Percentiles rank a stretch among this genome's conserved stretches.
Evolutionary conservation across 2,888 invertebrate genomes (phyloP).

Genomic region (Amphipoea lucens): DNA sequence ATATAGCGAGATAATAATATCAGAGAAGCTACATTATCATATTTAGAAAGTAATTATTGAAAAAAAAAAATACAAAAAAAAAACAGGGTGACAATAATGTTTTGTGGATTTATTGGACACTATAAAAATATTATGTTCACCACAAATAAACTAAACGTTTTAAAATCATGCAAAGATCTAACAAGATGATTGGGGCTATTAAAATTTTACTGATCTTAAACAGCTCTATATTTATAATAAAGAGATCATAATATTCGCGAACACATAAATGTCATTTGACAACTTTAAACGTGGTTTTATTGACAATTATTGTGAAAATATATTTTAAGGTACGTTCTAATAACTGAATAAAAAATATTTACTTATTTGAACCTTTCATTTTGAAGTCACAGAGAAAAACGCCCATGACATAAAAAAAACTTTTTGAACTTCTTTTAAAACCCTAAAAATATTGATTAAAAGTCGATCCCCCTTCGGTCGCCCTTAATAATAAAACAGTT

Average conservation of each 20-base stretch:
- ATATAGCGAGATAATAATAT: no score
- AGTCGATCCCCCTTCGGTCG: no score
- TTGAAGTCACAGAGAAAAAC: no score
- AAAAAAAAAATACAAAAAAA: not conserved
- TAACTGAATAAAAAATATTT: no score
- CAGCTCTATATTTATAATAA: slow-evolving; percentile 14
- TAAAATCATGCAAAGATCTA: not conserved
- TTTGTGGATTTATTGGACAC: not conserved
- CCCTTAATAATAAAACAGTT: not conserved
- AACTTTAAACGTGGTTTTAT: slow-evolving; percentile 49
- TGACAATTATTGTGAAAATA: slow-evolving; percentile 23
- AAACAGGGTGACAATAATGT: slow-evolving; percentile 11
- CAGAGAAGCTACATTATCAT: not conserved
- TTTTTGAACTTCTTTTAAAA: not conserved
- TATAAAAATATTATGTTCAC: not conserved
- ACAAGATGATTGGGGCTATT: not conserved
- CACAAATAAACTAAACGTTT: not conserved
- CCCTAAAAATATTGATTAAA: not conserved
- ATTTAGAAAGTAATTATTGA: not conserved
- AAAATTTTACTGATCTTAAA: slow-evolving; percentile 19
- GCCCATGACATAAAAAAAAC: not conserved
- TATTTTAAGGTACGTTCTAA: not conserved
- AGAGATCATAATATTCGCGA: slow-evolving; percentile 40
- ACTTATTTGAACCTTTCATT: not conserved
- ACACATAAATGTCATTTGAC: slow-evolving; percentile 42